Evolutionary conservation across 2,113 vertebrate species (phyloP).

Genomic region (Notarius lentiginosus): DNA sequence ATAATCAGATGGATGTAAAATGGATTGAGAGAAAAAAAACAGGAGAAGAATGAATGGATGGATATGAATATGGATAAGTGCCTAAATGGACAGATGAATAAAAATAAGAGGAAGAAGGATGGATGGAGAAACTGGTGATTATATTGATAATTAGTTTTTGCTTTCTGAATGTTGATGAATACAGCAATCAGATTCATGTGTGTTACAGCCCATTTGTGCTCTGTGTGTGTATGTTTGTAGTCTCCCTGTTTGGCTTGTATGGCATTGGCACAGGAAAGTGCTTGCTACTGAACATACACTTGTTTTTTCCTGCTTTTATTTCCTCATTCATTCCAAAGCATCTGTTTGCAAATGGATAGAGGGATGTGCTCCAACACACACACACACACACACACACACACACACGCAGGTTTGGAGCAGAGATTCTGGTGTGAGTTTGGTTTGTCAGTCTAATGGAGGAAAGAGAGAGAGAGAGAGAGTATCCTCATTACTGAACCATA

Average conservation of each 20-base stretch:
- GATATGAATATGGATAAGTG: background rate
- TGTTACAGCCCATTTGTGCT: background rate
- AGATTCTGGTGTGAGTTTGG: background rate
- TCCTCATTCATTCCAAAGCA: slow-evolving; percentile 28
- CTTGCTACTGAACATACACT: slow-evolving; percentile 39
- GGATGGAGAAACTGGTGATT: background rate
- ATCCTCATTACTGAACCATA: slow-evolving; percentile 35
- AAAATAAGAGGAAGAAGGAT: background rate
- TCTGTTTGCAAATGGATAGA: slow-evolving; percentile 39
- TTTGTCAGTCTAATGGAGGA: slow-evolving; percentile 5
- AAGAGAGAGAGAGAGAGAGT: background rate
- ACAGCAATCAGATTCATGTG: background rate
- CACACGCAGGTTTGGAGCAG: background rate
- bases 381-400: slow-evolving; percentile 4
- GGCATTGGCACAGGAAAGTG: slow-evolving; percentile 14
- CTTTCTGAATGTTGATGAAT: background rate
- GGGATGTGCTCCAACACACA: slow-evolving; percentile 38
- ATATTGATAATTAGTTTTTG: background rate
- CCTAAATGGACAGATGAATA: background rate
- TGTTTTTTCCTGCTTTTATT: slow-evolving; percentile 27
- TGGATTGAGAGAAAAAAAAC: background rate
- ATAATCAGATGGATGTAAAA: background rate
- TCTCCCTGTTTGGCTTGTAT: background rate
- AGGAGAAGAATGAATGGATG: background rate
- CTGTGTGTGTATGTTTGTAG: background rate